Evolutionary conservation across 2,113 vertebrate genomes (phyloP).

Genomic region (Vombatus ursinus): DNA sequence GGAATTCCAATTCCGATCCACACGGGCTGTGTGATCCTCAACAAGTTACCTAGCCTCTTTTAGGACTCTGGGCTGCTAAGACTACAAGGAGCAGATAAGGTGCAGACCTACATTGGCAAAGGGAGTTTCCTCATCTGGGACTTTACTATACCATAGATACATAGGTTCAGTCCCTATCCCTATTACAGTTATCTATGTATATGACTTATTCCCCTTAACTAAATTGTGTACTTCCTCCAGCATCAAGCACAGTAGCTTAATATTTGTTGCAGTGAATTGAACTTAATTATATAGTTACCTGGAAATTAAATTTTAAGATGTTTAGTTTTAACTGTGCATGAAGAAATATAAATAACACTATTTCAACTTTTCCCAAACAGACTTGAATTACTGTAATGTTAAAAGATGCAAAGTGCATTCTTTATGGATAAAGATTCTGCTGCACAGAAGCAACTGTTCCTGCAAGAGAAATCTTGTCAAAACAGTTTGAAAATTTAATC

Average conservation of each 20-base stretch:
- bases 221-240: not conserved
- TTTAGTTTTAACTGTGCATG: not conserved
- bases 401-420: not conserved
- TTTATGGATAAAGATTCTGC: not conserved
- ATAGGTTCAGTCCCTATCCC: not conserved
- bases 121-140: not conserved
- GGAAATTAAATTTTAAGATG: not conserved
- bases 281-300: not conserved
- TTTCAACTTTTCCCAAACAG: slow-evolving; percentile 45
- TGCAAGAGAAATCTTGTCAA: not conserved
- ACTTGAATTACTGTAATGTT: not conserved
- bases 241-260: not conserved
- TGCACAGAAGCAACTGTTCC: not conserved
- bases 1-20: not conserved
- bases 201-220: not conserved
- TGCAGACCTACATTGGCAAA: not conserved
- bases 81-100: not conserved
- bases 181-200: not conserved
- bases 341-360: not conserved
- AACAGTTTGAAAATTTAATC: not conserved
- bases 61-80: not conserved
- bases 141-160: not conserved
- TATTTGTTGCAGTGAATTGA: not conserved
- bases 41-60: not conserved
- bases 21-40: not conserved